Conservation (phyloP, 2,888 invertebrate genomes). For the Trichogramma evanescens region DNA sequence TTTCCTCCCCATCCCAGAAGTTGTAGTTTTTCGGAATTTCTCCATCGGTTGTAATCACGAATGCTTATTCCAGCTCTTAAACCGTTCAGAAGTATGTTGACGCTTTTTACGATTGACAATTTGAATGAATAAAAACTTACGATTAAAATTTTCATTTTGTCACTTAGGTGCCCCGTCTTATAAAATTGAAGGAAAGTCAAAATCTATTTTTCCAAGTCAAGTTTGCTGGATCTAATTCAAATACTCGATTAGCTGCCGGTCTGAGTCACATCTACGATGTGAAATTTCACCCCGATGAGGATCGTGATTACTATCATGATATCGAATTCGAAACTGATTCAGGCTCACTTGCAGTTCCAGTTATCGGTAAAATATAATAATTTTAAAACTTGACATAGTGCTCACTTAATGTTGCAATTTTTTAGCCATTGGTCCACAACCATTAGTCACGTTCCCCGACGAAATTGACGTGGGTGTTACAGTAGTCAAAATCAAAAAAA, state of each 20-base stretch:
- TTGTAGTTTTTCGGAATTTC: slow-evolving; percentile 59
- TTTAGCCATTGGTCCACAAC: slow-evolving; percentile 53
- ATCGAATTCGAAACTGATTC: slow-evolving; percentile 52
- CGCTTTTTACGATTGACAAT: no score
- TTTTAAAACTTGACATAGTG: not conserved
- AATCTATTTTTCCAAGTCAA: slow-evolving; percentile 52
- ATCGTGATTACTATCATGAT: slow-evolving; percentile 53
- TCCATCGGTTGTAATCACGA: no score
- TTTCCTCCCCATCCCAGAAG: slow-evolving; percentile 46
- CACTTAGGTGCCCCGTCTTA: slow-evolving; percentile 50
- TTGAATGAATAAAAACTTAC: not conserved
- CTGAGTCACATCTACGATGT: slow-evolving; percentile 57
- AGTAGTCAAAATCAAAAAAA: slow-evolving; percentile 51
- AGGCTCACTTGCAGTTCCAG: slow-evolving; percentile 53
- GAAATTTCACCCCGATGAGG: slow-evolving; percentile 56
- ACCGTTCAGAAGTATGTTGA: no score
- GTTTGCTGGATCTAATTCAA: slow-evolving; percentile 45
- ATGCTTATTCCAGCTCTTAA: no score
- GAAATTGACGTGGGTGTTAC: slow-evolving; percentile 49
- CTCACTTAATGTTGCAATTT: not conserved
- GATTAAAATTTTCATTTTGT: slow-evolving; percentile 16
- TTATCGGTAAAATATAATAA: slow-evolving; percentile 52
- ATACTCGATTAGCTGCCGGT: slow-evolving; percentile 63
- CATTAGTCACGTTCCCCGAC: slow-evolving; percentile 57
- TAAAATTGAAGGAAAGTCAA: slow-evolving; percentile 50